phyloP scores from a whole-genome alignment of 2,113 vertebrate species.

The Probosciger aterrimus region DNA sequence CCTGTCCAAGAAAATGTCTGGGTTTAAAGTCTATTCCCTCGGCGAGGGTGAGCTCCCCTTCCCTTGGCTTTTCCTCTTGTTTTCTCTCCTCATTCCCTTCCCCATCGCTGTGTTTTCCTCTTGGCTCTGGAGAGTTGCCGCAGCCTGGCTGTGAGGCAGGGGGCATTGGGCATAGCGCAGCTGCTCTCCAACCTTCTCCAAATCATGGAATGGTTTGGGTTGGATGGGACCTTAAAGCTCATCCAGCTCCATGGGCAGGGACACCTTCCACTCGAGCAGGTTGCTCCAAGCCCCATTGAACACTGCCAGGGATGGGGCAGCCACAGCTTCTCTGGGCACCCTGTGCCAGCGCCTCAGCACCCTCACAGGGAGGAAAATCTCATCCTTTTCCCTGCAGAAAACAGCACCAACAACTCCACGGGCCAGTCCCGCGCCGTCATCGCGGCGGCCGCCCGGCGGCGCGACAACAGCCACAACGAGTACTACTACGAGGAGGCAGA shows the following conservation, averaged over 20 bases:
- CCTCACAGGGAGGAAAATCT: not conserved
- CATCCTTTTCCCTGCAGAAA: conserved; percentile 72
- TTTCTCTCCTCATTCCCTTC: not conserved
- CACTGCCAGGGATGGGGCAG: not conserved
- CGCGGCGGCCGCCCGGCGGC: conserved; percentile 86
- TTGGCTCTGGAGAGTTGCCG: rapidly evolving
- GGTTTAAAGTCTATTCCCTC: conserved; percentile 96
- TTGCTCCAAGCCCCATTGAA: not conserved
- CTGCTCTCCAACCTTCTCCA: not conserved
- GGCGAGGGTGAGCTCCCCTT: conserved; percentile 84
- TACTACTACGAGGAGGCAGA: conserved; percentile 96
- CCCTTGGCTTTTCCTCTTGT: not conserved
- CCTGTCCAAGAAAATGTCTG: conserved; percentile 96
- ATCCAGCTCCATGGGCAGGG: not conserved
- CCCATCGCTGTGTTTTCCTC: not conserved
- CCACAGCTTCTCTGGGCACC: not conserved
- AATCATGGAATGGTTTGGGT: not conserved
- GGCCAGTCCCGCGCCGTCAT: conserved; percentile 92
- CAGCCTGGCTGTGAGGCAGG: not conserved
- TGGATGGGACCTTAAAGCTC: not conserved
- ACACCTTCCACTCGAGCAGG: not conserved
- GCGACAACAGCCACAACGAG: conserved; percentile 96
- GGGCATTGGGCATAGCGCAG: rapidly evolving
- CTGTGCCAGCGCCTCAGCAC: not conserved
- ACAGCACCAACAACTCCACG: conserved; percentile 88